phyloP scores from a whole-genome alignment of 2,888 invertebrate genomes.

The Tiphia femorata region DNA sequence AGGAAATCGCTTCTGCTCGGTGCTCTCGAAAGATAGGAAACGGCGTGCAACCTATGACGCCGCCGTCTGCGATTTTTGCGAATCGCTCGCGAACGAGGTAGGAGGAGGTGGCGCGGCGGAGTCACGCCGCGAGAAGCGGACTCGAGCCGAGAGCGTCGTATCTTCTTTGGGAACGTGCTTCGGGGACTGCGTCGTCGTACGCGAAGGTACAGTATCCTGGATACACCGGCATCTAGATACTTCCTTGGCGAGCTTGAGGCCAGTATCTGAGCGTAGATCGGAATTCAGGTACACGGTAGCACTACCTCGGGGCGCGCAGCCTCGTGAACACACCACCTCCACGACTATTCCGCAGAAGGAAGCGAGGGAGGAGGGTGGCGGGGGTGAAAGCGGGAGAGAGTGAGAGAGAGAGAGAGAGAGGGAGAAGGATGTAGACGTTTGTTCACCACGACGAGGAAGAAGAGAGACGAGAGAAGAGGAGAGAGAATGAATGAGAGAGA shows the following conservation, averaged over 20 bases:
- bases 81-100: neutral
- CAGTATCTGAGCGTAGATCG: conserved; percentile 65
- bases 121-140: conserved; percentile 2
- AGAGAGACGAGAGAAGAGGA: conserved; percentile 15
- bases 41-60: no score
- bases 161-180: conserved; percentile 33
- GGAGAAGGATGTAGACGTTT: conserved; percentile 22
- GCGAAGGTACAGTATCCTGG: conserved; percentile 55
- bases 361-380: neutral
- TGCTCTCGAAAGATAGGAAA: no score
- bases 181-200: conserved; percentile 33
- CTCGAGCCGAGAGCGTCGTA: conserved; percentile 13
- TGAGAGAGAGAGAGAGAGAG: neutral
- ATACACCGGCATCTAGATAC: conserved; percentile 61
- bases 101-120: neutral
- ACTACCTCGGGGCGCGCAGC: conserved; percentile 60
- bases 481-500: neutral
- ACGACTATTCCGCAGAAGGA: conserved; percentile 25
- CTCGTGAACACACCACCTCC: conserved; percentile 58
- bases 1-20: no score
- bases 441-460: conserved; percentile 21
- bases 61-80: no score
- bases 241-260: conserved; percentile 54
- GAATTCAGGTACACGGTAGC: conserved; percentile 68
- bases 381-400: neutral